Evolutionary conservation across 2,797 vertebrate species (phyloP).

Genomic region (Catharus ustulatus): DNA sequence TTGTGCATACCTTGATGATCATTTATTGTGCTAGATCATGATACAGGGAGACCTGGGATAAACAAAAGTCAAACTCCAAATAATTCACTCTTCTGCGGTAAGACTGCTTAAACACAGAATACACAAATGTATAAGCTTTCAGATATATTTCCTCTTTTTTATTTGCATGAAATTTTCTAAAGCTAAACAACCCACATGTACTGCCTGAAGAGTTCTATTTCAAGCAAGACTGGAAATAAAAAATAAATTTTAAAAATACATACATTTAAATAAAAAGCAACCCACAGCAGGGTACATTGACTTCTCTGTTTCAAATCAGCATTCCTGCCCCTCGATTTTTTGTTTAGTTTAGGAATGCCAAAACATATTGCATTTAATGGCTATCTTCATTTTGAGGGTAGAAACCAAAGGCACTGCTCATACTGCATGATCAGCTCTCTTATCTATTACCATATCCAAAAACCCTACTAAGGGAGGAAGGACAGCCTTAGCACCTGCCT

Average conservation of each 20-base stretch:
- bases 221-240: slow-evolving; percentile 8
- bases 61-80: not conserved
- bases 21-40: not conserved
- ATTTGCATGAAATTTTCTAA: not conserved
- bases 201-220: not conserved
- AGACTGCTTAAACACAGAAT: not conserved
- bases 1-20: not conserved
- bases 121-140: not conserved
- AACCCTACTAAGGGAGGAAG: not conserved
- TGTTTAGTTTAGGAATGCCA: not conserved
- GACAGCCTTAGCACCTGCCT: not conserved
- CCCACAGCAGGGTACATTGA: not conserved
- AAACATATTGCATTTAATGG: not conserved
- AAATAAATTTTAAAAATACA: not conserved
- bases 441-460: not conserved
- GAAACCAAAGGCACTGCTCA: not conserved
- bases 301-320: not conserved
- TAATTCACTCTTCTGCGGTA: not conserved
- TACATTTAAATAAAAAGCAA: not conserved
- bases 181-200: not conserved
- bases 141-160: not conserved
- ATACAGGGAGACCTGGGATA: not conserved
- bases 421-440: not conserved
- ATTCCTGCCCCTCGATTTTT: not conserved
- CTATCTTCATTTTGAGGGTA: not conserved